phyloP scores from a whole-genome alignment of 2,888 invertebrate species.

The Emesis russula region DNA sequence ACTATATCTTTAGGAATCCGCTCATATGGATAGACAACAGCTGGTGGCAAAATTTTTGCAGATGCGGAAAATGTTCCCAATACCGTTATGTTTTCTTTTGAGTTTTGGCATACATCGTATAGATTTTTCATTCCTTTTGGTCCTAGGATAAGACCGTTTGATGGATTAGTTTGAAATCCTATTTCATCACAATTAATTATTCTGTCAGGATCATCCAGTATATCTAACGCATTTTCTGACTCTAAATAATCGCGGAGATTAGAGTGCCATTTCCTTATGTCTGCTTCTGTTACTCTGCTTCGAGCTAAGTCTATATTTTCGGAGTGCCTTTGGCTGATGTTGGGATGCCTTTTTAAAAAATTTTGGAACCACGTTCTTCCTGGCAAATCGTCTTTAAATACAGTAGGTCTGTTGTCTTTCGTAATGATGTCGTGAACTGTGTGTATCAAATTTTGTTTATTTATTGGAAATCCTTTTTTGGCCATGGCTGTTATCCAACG shows the following conservation, averaged over 20 bases:
- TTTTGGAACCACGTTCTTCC: conserved; percentile 26
- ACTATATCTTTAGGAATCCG: not conserved
- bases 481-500: not conserved
- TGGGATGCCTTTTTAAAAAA: conserved; percentile 29
- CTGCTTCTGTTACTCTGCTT: conserved; percentile 28
- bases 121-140: too few species aligned
- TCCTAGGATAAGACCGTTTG: too few species aligned
- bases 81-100: not conserved
- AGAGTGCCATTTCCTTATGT: conserved; percentile 34
- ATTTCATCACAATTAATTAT: conserved; percentile 13
- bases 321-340: conserved; percentile 19
- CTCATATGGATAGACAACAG: not conserved
- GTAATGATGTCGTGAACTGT: conserved; percentile 7
- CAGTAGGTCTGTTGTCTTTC: conserved; percentile 16
- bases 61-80: conserved; percentile 12
- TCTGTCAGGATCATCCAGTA: conserved; percentile 31
- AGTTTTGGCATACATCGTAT: too few species aligned
- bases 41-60: conserved; percentile 13
- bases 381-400: conserved; percentile 21
- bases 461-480: conserved; percentile 17
- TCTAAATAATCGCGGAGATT: conserved; percentile 17
- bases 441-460: too few species aligned
- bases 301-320: conserved; percentile 30
- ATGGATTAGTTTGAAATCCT: too few species aligned
- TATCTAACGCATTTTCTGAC: conserved; percentile 20